These are phyloP conservation scores for Champsocephalus esox DNA, from an alignment of 2,797 vertebrate species.

Conservation along the genomic window DNA sequence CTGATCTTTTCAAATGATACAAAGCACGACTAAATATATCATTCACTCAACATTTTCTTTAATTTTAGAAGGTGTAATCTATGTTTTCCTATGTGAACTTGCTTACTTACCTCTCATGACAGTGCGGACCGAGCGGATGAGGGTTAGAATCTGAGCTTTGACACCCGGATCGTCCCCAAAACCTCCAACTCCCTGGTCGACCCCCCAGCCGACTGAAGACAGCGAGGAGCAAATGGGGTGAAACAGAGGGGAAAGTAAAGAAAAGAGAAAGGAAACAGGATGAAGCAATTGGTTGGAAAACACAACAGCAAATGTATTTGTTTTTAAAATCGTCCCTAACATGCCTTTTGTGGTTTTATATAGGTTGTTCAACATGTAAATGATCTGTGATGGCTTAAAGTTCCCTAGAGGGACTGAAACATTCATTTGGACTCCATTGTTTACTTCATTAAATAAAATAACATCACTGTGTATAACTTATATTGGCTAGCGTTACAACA, in stretches of 20 bases:
- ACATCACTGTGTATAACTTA: no score
- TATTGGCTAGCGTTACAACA: no score
- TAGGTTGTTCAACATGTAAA: no score
- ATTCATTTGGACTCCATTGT: no score
- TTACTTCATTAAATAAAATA: no score
- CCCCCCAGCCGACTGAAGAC: constrained; percentile 92
- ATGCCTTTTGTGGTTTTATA: no score
- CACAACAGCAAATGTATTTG: neutral
- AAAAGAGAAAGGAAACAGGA: neutral
- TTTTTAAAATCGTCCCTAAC: neutral
- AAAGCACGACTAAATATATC: neutral
- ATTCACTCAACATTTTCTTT: neutral
- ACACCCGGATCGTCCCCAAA: constrained; percentile 96
- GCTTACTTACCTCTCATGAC: constrained; percentile 92
- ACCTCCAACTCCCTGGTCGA: constrained; percentile 93
- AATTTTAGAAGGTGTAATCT: neutral
- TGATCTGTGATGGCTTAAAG: no score
- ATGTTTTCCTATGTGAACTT: neutral
- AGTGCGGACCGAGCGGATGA: constrained; percentile 93
- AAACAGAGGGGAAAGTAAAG: neutral
- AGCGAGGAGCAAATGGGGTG: constrained; percentile 20
- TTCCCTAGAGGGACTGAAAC: no score
- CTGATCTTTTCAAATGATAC: neutral
- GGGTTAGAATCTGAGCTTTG: constrained; percentile 93
- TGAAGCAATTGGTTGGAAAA: neutral